These are phyloP conservation scores for Nansenia antarctica DNA, from an alignment of 2,113 vertebrate genomes.

Conservation along the genomic window DNA sequence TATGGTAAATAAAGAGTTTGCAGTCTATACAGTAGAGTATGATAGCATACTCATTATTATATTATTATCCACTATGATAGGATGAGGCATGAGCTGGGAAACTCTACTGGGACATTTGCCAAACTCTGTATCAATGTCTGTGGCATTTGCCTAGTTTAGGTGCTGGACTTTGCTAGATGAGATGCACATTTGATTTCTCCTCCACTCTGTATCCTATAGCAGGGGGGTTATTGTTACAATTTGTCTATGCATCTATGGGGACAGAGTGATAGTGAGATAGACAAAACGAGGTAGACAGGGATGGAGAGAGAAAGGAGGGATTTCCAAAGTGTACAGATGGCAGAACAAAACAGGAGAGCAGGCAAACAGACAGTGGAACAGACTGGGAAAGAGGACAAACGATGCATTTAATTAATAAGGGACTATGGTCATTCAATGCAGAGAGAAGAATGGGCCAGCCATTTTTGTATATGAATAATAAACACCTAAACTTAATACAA, in stretches of 20 bases:
- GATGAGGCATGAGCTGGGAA: not conserved
- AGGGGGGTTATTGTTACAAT: not conserved
- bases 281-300: slow-evolving; percentile 5
- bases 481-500: slow-evolving; percentile 8
- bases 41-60: not conserved
- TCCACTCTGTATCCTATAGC: not conserved
- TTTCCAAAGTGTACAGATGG: slow-evolving; percentile 46
- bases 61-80: not conserved
- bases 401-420: slow-evolving; percentile 44
- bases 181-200: not conserved
- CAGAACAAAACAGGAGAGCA: slow-evolving; percentile 42
- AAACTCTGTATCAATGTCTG: too few relatives aligned
- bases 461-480: not conserved
- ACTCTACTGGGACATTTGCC: too few relatives aligned
- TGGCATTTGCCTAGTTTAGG: too few relatives aligned
- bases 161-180: too few relatives aligned
- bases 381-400: slow-evolving; percentile 40
- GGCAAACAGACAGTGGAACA: slow-evolving; percentile 20
- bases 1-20: too few relatives aligned
- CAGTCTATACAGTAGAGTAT: not conserved
- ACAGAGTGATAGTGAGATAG: slow-evolving; percentile 1
- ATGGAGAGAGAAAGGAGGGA: not conserved
- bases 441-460: slow-evolving; percentile 26
- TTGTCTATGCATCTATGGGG: not conserved
- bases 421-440: slow-evolving; percentile 12